phyloP scores from a whole-genome alignment of 1,140 invertebrate species.

The Hylyphantes graminicola region DNA sequence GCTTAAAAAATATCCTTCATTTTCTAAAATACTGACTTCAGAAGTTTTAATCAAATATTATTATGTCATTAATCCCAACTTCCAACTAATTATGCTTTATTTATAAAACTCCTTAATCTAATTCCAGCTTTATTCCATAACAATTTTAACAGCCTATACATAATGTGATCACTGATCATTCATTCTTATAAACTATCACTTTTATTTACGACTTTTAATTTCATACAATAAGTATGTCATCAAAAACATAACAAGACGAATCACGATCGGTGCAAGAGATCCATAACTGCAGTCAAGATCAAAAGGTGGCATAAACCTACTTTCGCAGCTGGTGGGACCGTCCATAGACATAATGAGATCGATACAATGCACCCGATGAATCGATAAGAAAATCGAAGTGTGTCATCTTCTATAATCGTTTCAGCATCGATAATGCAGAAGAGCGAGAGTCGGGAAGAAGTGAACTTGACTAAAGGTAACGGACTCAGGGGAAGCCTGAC shows the following conservation, averaged over 20 bases:
- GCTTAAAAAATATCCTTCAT: no score
- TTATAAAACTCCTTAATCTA: no score
- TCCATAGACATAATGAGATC: conserved; percentile 3
- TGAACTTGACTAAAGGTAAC: conserved; percentile 1
- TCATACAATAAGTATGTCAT: no score
- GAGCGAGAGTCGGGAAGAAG: not conserved
- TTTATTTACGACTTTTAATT: no score
- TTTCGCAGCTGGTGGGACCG: not conserved
- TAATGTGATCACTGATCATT: no score
- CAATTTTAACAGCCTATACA: no score
- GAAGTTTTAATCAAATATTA: no score
- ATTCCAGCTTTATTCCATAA: no score
- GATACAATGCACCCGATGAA: conserved; percentile 15
- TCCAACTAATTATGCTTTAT: no score
- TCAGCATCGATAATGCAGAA: conserved; percentile 12
- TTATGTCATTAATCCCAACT: no score
- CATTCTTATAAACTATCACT: no score
- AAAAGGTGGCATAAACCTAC: conserved; percentile 4
- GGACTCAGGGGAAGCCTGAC: not conserved
- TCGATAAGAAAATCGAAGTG: conserved; percentile 23
- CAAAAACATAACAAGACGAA: not conserved
- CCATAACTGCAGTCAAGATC: not conserved
- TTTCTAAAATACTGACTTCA: no score
- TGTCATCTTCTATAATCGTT: conserved; percentile 9
- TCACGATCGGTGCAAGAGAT: not conserved